Evolutionary conservation across 92 coral and sea anemone species (phyloP), one percentile per base, ranked within the genome.

Genomic region (Siderastrea siderea): DNA sequence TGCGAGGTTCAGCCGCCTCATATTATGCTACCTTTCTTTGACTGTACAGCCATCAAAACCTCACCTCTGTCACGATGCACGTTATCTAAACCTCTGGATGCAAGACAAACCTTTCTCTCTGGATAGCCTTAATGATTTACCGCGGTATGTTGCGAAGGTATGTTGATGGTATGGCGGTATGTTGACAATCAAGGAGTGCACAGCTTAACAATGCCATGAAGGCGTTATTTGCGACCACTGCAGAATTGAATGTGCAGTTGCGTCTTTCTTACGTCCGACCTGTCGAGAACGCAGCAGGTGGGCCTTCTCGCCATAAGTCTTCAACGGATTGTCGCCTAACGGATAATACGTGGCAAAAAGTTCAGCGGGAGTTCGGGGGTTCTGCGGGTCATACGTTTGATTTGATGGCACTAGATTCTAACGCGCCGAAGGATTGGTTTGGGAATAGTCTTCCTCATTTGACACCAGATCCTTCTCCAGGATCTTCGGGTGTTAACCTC

Each of bases 351-450:
- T 92, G 92, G 92, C 13, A 68, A 19, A 67, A 68, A 9, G 87
- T 81, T 17, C 77, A 85, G 51, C 49, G 17, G 16, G 50, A 55
- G 47, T 90, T 80, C 66, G 94, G 94, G 6, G 80, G 88, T 48
- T 60, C 61, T 15, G 43, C 66, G 3, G 82, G 91, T 58, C 91
- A 87, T 71, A 87, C 91, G 59, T 82, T 72, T 61, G 95, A 89
- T 14, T 52, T 93, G 50, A 89, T 85, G 93, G 84, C 93, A 1
- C 46, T 92, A 12, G 93, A 85, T 19, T 89, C 91, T 4, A 93
- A 93, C 62, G 89, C 47, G 51, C 75, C 79, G 91, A 58, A 67
- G 57, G 91, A 90, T 38, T 10, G 43, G 6, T 51, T 12, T 17
- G 90, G 92, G 4, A 81, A 81, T 19, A 76, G 51, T 45, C 92